Conservation (phyloP, 2,888 invertebrate species). For the Leptothorax acervorum region DNA sequence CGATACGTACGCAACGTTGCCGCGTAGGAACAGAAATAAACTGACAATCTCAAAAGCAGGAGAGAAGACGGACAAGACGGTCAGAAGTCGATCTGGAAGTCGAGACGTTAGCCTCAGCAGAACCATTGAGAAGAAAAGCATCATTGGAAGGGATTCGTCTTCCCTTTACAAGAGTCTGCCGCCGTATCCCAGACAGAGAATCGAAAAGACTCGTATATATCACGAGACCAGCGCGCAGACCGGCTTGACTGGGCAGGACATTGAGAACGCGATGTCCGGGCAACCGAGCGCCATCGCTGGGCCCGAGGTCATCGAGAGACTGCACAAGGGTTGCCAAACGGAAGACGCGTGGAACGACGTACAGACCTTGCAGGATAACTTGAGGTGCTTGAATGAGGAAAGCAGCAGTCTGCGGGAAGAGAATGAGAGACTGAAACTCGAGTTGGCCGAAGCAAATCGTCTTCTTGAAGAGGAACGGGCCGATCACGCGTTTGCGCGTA, state of each 20-base stretch:
- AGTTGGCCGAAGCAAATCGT: conserved; percentile 87
- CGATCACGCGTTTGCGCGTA: conserved; percentile 91
- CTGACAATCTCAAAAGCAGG: conserved; percentile 65
- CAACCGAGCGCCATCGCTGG: conserved; percentile 81
- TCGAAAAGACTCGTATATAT: conserved; percentile 90
- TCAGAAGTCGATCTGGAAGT: conserved; percentile 86
- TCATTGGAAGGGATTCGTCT: conserved; percentile 76
- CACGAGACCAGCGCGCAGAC: conserved; percentile 93
- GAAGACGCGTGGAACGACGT: conserved; percentile 89
- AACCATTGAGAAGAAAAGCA: conserved; percentile 76
- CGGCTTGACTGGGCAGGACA: conserved; percentile 90
- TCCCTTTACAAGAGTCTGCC: conserved; percentile 85
- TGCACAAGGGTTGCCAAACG: conserved; percentile 88
- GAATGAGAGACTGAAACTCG: conserved; percentile 88
- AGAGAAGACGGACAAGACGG: conserved; percentile 69
- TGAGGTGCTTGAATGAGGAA: conserved; percentile 87
- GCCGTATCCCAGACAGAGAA: conserved; percentile 86
- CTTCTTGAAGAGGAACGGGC: conserved; percentile 90
- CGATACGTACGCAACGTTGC: conserved; percentile 93
- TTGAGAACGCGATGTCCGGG: conserved; percentile 91
- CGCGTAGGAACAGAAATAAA: conserved; percentile 88
- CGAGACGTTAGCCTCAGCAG: conserved; percentile 86
- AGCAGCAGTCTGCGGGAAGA: conserved; percentile 77
- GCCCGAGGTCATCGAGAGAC: conserved; percentile 85
- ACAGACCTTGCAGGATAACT: conserved; percentile 87